These are phyloP conservation scores for Heterocephalus glaber DNA, from an alignment of 2,113 vertebrate genomes.

Conservation along the genomic window DNA sequence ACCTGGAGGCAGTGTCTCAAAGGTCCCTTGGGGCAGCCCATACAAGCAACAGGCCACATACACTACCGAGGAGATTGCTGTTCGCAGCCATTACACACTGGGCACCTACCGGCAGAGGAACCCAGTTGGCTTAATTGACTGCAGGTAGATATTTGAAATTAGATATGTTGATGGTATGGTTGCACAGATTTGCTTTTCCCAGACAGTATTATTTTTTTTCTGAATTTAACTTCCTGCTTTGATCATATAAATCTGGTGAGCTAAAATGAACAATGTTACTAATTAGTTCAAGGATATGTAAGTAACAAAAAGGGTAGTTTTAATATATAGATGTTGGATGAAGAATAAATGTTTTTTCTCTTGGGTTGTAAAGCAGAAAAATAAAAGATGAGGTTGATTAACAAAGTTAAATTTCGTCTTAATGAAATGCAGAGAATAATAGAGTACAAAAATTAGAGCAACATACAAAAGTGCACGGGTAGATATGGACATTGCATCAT, in stretches of 20 bases:
- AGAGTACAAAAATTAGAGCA: neutral
- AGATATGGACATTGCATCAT: neutral
- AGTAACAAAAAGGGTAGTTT: neutral
- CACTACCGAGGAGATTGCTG: too few species aligned
- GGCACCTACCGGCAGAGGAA: too few species aligned
- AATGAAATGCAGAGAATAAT: neutral
- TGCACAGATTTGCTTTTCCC: neutral
- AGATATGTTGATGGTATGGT: neutral
- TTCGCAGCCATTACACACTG: too few species aligned
- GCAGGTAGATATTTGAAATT: neutral
- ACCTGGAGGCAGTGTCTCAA: too few species aligned
- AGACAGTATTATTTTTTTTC: neutral
- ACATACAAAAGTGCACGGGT: neutral
- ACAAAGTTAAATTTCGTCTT: neutral
- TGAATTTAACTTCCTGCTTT: neutral
- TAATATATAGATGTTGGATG: neutral
- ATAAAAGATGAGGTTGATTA: neutral
- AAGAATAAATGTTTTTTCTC: neutral
- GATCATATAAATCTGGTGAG: neutral
- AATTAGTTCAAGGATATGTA: neutral
- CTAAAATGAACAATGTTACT: neutral
- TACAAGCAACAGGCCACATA: too few species aligned
- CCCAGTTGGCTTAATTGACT: too few species aligned
- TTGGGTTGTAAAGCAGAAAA: neutral
- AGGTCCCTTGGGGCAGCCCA: too few species aligned